Evolutionary conservation across 53 echinoderm and acorn worm genomes (phyloP).

Genomic region (Echinarachnius parma): DNA sequence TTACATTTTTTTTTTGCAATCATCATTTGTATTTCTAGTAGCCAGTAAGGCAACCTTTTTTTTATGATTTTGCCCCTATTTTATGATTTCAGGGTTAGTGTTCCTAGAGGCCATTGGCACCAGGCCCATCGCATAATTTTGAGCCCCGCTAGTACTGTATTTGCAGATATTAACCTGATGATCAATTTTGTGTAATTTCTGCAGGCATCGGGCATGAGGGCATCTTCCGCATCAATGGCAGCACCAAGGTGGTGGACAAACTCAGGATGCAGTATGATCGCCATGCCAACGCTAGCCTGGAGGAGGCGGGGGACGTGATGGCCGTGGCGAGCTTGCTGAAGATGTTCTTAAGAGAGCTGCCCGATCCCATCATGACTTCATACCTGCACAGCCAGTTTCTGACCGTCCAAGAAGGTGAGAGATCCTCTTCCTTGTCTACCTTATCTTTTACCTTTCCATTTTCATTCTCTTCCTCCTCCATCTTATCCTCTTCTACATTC

Average conservation of each 20-base stretch:
- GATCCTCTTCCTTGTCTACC: no score
- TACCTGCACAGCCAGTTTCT: slow-evolving; percentile 76
- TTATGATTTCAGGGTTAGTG: no score
- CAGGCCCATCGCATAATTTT: no score
- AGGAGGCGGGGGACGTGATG: slow-evolving; percentile 96
- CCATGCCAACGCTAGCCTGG: slow-evolving; percentile 72
- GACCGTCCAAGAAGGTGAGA: slow-evolving; percentile 70
- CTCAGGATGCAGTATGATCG: slow-evolving; percentile 76
- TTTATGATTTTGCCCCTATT: no score
- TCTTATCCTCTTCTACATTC: background rate
- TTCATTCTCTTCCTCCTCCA: background rate
- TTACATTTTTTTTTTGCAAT: no score
- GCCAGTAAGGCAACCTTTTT: no score
- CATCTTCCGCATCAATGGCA: slow-evolving; percentile 98
- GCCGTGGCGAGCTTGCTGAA: slow-evolving; percentile 94
- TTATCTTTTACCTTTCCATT: background rate
- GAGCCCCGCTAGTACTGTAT: no score
- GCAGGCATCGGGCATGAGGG: slow-evolving; percentile 95
- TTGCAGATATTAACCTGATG: no score
- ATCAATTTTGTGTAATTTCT: no score
- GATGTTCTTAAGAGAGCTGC: slow-evolving; percentile 85
- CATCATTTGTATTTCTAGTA: no score
- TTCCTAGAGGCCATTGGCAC: no score
- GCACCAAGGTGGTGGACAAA: slow-evolving; percentile 85
- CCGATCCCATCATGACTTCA: slow-evolving; percentile 76